A percentile compares a stretch with the other conserved stretches of the same genome.
phyloP scores from a whole-genome alignment of 2,113 vertebrate genomes.

The Seriola rivoliana region DNA sequence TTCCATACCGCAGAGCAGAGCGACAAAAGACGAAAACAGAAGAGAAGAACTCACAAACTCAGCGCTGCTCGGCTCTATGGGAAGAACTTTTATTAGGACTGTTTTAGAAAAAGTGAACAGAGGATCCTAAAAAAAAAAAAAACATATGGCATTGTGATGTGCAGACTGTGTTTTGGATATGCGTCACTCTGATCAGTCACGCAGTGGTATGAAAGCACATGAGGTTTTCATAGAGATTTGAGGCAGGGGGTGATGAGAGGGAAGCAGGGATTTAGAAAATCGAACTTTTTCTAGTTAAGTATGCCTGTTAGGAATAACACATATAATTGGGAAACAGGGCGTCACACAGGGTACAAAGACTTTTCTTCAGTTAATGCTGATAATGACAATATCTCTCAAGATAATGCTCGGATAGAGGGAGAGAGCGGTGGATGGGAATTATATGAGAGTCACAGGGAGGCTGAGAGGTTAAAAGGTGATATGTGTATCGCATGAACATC shows the following conservation, averaged over 20 bases:
- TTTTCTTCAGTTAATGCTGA: neutral
- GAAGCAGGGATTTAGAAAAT: constrained; percentile 14
- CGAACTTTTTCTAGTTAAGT: neutral
- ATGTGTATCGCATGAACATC: neutral
- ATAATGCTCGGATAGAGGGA: neutral
- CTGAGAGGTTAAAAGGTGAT: constrained; percentile 2
- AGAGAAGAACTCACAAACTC: neutral
- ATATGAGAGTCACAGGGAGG: neutral
- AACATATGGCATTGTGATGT: constrained; percentile 66
- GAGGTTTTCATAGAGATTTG: constrained; percentile 41
- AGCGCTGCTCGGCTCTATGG: neutral
- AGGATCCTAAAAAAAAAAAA: constrained; percentile 12
- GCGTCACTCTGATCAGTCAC: constrained; percentile 64
- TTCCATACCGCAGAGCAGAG: constrained; percentile 31
- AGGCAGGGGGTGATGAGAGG: constrained; percentile 9
- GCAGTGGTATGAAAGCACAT: constrained; percentile 30
- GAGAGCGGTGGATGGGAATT: neutral
- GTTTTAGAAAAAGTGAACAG: constrained; percentile 9
- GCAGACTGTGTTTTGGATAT: constrained; percentile 52
- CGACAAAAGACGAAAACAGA: constrained; percentile 19
- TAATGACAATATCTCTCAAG: neutral
- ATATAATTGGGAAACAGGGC: neutral
- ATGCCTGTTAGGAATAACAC: neutral
- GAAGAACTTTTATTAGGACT: constrained; percentile 15
- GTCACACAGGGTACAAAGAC: too few species aligned